Evolutionary conservation across 2,113 vertebrate genomes (phyloP).

Genomic region (Varanus salvator): DNA sequence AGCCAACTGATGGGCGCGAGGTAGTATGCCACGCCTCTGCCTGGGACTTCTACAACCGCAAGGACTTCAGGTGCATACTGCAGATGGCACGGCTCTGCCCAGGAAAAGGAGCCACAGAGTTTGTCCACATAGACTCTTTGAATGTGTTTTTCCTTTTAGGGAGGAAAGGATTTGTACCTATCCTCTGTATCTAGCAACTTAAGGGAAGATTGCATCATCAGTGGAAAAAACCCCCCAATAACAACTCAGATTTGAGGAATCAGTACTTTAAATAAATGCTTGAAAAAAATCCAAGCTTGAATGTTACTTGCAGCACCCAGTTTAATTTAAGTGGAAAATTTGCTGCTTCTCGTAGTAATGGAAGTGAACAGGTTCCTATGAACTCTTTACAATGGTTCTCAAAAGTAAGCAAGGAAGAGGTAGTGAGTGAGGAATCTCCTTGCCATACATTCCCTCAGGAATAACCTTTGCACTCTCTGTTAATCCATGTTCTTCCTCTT

Average conservation of each 20-base stretch:
- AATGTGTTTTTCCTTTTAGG: background rate
- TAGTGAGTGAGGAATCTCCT: too few species aligned
- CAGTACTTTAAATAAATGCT: background rate
- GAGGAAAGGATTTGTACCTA: background rate
- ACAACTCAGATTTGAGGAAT: background rate
- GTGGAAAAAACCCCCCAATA: background rate
- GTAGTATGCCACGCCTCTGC: slow-evolving; percentile 97
- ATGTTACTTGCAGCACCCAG: background rate
- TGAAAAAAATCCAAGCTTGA: background rate
- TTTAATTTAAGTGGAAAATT: background rate
- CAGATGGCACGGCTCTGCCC: background rate
- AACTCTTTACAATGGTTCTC: too few species aligned
- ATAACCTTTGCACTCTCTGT: background rate
- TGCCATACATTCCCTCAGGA: background rate
- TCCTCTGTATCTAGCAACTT: background rate
- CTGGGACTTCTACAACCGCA: slow-evolving; percentile 98
- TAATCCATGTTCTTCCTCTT: too few species aligned
- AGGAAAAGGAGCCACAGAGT: background rate
- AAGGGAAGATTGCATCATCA: background rate
- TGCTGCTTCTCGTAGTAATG: background rate
- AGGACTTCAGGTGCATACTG: slow-evolving; percentile 90
- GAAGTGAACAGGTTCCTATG: background rate
- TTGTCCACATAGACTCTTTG: background rate
- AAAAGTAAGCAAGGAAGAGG: too few species aligned
- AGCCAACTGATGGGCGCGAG: slow-evolving; percentile 84